phyloP scores from a whole-genome alignment of 2,888 invertebrate genomes.

The Temnothorax ravouxi region DNA sequence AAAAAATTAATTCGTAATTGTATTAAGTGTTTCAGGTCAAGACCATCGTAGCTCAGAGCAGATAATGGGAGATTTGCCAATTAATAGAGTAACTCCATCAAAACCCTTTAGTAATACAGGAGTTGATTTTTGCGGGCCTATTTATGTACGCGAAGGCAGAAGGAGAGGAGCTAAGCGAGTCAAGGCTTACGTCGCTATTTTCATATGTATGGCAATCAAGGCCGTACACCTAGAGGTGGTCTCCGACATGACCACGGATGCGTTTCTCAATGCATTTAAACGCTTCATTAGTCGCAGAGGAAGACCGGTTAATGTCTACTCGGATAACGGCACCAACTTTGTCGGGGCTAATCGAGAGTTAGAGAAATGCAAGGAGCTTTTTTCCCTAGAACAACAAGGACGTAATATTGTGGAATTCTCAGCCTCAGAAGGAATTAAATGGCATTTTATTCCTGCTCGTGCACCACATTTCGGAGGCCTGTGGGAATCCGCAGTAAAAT shows the following conservation, averaged over 20 bases:
- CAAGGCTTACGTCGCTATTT: background rate
- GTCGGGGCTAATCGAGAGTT: background rate
- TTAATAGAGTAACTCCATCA: background rate
- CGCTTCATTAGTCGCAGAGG: background rate
- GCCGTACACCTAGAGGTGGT: conserved; percentile 13
- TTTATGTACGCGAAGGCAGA: background rate
- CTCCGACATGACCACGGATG: conserved; percentile 84
- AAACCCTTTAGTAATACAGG: background rate
- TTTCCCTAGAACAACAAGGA: background rate
- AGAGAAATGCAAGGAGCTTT: conserved; percentile 56
- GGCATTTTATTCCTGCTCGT: background rate
- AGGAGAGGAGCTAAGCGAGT: background rate
- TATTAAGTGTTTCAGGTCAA: background rate
- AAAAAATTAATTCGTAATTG: background rate
- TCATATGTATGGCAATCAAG: background rate
- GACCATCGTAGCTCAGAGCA: background rate
- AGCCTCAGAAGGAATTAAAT: background rate
- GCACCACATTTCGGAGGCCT: background rate
- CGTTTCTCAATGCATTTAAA: background rate
- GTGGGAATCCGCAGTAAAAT: background rate
- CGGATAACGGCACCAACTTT: conserved; percentile 32
- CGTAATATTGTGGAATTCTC: background rate
- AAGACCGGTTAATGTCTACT: background rate
- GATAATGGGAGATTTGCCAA: background rate
- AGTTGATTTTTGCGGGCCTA: background rate